These are phyloP conservation scores for Misgurnus mizolepis DNA, from an alignment of 2,113 vertebrate genomes.

Conservation along the genomic window DNA sequence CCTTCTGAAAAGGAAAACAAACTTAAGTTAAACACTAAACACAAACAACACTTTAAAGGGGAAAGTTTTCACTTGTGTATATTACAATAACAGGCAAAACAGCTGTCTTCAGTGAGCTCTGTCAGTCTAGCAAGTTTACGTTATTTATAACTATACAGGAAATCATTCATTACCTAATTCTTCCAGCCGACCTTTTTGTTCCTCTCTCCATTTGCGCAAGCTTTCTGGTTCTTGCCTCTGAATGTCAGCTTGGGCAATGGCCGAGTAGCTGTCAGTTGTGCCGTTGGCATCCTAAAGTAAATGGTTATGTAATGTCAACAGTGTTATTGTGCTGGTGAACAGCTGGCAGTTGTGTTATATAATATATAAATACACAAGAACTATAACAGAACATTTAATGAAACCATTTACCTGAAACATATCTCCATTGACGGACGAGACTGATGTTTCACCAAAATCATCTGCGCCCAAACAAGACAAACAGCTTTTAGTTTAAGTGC, in stretches of 20 bases:
- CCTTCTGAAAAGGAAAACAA: too few relatives aligned
- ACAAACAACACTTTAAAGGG: neutral
- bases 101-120: neutral
- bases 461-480: slow-evolving; percentile 62
- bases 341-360: neutral
- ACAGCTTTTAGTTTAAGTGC: neutral
- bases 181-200: slow-evolving; percentile 90
- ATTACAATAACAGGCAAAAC: neutral
- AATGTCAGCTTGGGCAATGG: slow-evolving; percentile 89
- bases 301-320: neutral
- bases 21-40: neutral
- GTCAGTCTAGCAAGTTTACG: neutral
- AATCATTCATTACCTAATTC: slow-evolving; percentile 79
- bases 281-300: slow-evolving; percentile 85
- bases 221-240: slow-evolving; percentile 95
- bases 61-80: neutral
- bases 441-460: slow-evolving; percentile 79
- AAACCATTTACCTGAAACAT: slow-evolving; percentile 78
- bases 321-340: neutral
- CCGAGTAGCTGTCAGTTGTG: slow-evolving; percentile 85
- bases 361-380: neutral
- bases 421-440: slow-evolving; percentile 86
- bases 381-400: slow-evolving; percentile 13
- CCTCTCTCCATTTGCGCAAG: slow-evolving; percentile 96
- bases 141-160: neutral